Percentiles rank a stretch among this genome's conserved stretches.
Conservation (phyloP, 1,140 invertebrate species). For the Centruroides sculpturatus region DNA sequence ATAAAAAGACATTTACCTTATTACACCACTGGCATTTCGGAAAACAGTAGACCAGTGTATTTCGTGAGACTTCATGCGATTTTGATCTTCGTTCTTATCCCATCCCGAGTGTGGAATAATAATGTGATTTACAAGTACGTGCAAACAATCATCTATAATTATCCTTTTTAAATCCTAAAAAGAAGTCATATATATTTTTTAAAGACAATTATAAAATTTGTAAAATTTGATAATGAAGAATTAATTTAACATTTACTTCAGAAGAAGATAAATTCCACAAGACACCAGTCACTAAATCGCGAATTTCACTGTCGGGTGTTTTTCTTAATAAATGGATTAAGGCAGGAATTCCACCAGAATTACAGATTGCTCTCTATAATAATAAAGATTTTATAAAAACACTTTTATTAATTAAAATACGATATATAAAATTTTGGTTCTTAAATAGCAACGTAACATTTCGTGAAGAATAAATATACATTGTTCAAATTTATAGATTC, state of each 20-base stretch:
- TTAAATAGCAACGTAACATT: not conserved
- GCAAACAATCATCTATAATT: conserved; percentile 84
- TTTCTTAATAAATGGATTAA: conserved; percentile 73
- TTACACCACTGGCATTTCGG: conserved; percentile 83
- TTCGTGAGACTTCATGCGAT: conserved; percentile 31
- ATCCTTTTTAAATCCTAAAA: conserved; percentile 64
- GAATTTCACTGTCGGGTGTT: conserved; percentile 80
- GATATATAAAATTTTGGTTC: not conserved
- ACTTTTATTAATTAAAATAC: not conserved
- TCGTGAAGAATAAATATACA: not conserved
- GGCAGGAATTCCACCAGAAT: conserved; percentile 81
- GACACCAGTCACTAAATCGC: conserved; percentile 89
- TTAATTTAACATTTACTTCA: conserved; percentile 36
- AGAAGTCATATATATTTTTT: no score
- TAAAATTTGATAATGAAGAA: not conserved
- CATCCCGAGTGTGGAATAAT: conserved; percentile 91
- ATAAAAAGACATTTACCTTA: conserved; percentile 29
- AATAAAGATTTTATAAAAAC: not conserved
- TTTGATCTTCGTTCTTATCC: conserved; percentile 40
- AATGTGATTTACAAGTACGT: conserved; percentile 75
- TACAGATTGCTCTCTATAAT: conserved; percentile 62
- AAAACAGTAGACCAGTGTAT: conserved; percentile 92
- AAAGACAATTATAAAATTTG: no score
- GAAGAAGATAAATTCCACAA: conserved; percentile 98
- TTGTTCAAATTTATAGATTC: no score